phyloP scores from a whole-genome alignment of 92 coral and sea anemone species.

The Heliopora coerulea region DNA sequence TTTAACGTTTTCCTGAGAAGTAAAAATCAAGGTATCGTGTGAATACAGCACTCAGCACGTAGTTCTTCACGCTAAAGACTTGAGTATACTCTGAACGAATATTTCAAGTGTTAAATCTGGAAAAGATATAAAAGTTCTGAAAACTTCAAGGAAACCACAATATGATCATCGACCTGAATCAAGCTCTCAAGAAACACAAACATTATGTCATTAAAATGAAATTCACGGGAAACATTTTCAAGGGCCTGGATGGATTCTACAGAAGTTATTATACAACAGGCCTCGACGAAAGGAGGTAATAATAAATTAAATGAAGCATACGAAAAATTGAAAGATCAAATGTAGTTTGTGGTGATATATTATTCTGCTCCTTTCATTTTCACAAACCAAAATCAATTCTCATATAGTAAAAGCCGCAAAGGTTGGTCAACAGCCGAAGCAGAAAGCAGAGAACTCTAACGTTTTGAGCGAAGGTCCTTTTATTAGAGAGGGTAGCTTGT shows the following conservation, averaged over 20 bases:
- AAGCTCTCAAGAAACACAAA: constrained; percentile 53
- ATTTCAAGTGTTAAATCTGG: constrained; percentile 54
- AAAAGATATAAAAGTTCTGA: constrained; percentile 53
- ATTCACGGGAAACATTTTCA: constrained; percentile 64
- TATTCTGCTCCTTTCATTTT: too few species aligned
- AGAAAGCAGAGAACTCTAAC: too few species aligned
- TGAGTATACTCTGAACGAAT: constrained; percentile 55
- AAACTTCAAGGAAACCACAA: constrained; percentile 61
- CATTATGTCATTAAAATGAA: constrained; percentile 64
- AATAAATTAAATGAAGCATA: too few species aligned
- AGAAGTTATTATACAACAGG: constrained; percentile 92
- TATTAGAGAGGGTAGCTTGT: too few species aligned
- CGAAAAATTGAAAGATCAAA: too few species aligned
- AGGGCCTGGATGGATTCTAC: constrained; percentile 93
- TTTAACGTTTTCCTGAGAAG: constrained; percentile 68
- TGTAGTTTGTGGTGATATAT: too few species aligned
- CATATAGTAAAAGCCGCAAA: too few species aligned
- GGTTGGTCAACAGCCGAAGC: too few species aligned
- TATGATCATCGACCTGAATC: constrained; percentile 71
- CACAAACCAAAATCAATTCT: too few species aligned
- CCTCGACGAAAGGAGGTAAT: constrained; percentile 74
- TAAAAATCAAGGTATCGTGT: constrained; percentile 63
- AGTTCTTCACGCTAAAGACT: constrained; percentile 65
- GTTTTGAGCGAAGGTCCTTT: too few species aligned
- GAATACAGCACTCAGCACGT: constrained; percentile 56